phyloP scores from a whole-genome alignment of 2,113 vertebrate species.

The Carollia perspicillata region DNA sequence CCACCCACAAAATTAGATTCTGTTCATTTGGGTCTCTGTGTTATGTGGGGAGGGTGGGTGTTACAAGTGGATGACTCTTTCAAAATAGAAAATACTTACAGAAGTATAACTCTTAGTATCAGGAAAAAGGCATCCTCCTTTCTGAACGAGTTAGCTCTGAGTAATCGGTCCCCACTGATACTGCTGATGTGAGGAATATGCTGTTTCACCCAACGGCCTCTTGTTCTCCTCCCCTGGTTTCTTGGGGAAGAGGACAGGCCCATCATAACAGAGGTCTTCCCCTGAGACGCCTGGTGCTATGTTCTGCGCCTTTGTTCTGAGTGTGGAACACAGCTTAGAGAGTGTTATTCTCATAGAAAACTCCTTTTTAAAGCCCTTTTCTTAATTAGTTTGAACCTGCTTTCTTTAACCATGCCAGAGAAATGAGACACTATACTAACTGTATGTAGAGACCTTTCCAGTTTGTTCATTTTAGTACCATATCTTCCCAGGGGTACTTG shows the following conservation, averaged over 20 bases:
- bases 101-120: not conserved
- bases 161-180: not conserved
- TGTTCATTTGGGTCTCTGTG: constrained; percentile 50
- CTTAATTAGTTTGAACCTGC: not conserved
- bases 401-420: not conserved
- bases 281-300: not conserved
- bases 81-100: constrained; percentile 42
- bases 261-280: not conserved
- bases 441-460: not conserved
- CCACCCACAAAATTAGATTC: constrained; percentile 43
- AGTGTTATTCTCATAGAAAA: not conserved
- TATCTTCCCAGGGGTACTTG: not conserved
- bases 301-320: not conserved
- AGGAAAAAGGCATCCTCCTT: not conserved
- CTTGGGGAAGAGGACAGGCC: not conserved
- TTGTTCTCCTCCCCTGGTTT: not conserved
- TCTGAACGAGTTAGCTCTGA: not conserved
- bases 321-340: not conserved
- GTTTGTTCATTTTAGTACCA: not conserved
- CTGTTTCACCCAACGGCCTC: not conserved
- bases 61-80: constrained; percentile 14
- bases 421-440: not conserved
- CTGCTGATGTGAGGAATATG: not conserved
- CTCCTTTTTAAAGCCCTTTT: not conserved
- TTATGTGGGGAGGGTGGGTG: not conserved